Percentiles rank a stretch among this genome's conserved stretches.
These are phyloP conservation scores for Aldabrachelys gigantea DNA, from an alignment of 2,113 vertebrate genomes.

Conservation along the genomic window DNA sequence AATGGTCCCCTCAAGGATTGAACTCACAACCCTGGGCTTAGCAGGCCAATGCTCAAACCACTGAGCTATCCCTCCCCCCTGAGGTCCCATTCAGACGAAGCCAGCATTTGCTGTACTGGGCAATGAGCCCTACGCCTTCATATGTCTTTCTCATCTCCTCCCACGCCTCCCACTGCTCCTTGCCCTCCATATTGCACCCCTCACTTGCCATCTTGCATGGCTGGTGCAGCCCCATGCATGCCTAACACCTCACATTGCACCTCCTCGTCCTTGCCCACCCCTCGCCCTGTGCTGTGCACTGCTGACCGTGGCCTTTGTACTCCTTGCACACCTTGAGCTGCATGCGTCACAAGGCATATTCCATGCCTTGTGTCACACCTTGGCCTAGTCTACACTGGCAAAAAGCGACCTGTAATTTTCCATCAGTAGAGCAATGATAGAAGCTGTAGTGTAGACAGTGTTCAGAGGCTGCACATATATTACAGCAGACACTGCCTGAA, in stretches of 20 bases:
- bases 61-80: no score
- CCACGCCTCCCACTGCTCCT: neutral
- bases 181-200: neutral
- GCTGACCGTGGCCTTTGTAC: neutral
- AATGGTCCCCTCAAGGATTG: no score
- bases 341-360: neutral
- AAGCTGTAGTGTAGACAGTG: neutral
- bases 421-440: neutral
- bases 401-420: neutral
- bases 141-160: neutral
- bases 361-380: neutral
- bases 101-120: neutral
- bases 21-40: no score
- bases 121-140: no score
- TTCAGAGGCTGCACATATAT: neutral
- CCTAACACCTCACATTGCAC: accelerated
- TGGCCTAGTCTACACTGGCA: neutral
- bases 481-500: neutral
- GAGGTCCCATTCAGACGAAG: accelerated
- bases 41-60: no score
- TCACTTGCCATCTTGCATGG: neutral
- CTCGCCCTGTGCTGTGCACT: neutral
- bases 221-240: accelerated
- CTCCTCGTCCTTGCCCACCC: accelerated
- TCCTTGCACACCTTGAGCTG: neutral